Evolutionary conservation across 1,140 invertebrate genomes (phyloP).

Genomic region (Sinonovacula constricta): DNA sequence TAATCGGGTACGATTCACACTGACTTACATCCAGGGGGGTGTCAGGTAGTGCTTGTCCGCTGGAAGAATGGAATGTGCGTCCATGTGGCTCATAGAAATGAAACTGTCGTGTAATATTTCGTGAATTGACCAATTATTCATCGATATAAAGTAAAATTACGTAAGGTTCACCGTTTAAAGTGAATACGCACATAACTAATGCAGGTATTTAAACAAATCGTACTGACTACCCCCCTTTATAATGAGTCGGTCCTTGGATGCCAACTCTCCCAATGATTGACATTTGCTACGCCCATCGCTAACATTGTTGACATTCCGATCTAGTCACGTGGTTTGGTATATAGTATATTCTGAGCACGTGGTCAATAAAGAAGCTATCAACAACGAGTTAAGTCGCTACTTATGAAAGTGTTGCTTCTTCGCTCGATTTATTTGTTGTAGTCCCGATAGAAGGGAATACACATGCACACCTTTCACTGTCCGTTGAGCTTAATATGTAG

Average conservation of each 20-base stretch:
- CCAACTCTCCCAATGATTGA: slow-evolving; percentile 70
- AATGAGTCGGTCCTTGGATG: slow-evolving; percentile 56
- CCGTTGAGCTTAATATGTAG: too few relatives aligned
- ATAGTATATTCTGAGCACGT: slow-evolving; percentile 48
- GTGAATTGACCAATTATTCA: neutral
- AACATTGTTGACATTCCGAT: slow-evolving; percentile 74
- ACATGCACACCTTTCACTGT: too few relatives aligned
- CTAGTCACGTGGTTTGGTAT: slow-evolving; percentile 67
- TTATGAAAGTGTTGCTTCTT: too few relatives aligned
- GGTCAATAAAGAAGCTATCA: too few relatives aligned
- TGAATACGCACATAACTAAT: neutral
- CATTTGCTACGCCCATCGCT: slow-evolving; percentile 67
- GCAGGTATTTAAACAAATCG: neutral
- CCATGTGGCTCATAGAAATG: neutral
- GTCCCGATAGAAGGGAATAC: too few relatives aligned
- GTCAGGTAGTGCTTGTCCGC: slow-evolving; percentile 42
- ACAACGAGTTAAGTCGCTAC: too few relatives aligned
- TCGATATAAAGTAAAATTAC: neutral
- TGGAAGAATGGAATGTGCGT: slow-evolving; percentile 38
- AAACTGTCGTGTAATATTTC: neutral
- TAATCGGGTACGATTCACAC: slow-evolving; percentile 38
- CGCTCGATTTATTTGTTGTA: too few relatives aligned
- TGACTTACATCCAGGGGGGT: slow-evolving; percentile 38
- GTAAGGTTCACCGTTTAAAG: neutral
- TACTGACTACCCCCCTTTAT: slow-evolving; percentile 8